phyloP scores from a whole-genome alignment of 2,113 vertebrate species.

The Zosterops japonicus region DNA sequence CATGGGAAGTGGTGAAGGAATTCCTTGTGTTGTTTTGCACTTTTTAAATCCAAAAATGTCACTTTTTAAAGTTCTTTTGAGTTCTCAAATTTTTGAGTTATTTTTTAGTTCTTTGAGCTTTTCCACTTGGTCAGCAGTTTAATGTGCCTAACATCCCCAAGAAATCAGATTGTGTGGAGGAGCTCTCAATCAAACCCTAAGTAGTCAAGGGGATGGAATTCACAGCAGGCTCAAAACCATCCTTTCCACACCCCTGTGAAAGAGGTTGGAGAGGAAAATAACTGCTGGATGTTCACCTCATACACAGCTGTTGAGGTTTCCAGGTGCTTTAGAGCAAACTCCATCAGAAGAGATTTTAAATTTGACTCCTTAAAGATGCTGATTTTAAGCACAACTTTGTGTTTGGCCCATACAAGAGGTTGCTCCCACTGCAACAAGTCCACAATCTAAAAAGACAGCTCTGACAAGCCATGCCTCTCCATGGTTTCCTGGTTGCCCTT shows the following conservation, averaged over 20 bases:
- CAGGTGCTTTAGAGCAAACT: neutral
- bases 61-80: neutral
- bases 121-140: neutral
- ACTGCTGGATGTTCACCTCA: neutral
- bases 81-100: too few species aligned
- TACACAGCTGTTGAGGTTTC: neutral
- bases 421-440: neutral
- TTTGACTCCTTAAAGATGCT: neutral
- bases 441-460: neutral
- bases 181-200: neutral
- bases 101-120: neutral
- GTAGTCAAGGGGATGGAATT: neutral
- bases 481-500: neutral
- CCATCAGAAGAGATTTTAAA: neutral
- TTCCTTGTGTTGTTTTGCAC: neutral
- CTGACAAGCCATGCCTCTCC: rapidly evolving
- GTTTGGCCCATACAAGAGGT: rapidly evolving
- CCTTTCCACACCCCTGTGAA: neutral
- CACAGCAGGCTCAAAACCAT: neutral
- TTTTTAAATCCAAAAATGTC: neutral
- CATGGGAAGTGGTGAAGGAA: neutral
- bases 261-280: neutral
- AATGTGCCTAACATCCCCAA: neutral
- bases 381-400: neutral
- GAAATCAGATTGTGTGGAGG: neutral